Base-by-base conservation (phyloP, 1,140 invertebrate genomes). In the Glossosoma conforme region DNA sequence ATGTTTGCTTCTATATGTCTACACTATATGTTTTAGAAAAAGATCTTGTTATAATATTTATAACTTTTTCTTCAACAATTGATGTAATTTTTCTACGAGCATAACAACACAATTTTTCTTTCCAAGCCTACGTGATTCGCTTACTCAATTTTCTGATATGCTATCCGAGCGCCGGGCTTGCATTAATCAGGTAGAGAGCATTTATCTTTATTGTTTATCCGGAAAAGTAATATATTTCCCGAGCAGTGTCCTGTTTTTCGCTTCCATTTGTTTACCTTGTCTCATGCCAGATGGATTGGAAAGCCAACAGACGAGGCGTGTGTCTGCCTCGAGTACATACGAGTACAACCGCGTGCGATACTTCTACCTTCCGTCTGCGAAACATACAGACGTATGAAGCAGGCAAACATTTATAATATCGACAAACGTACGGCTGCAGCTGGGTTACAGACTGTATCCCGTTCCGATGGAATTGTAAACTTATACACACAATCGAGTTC, bases 261-360 rank as follows among this genome's bases (percentile, higher is more conserved):
- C 15, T 24, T 35, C 42, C 48, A 44, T 56, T 46, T 57, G 54
- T 57, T 52, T 56, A 48, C 54, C 50, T 47, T 57, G 54, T 57
- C 54, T 48, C 38, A 33, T 40, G 45, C 49, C 54, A 57, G 54
- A 57, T 52, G 54, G 54, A 57, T 57, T 57, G 54, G 50, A 57
- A 52, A 57, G 49, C 54, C 50, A 57, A 57, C 54, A 52, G 40
- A 38, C 14, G 25, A 43, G 48, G 47, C 44, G 24, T 30, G 22
- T 37, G 49, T 52, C 49, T 52, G 49, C 21, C 10, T 1, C 13
- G 22, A 24, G n/a, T n/a, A n/a, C n/a, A n/a, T n/a, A n/a, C n/a
- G 8, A n/a, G 25, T 30, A 30, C 25, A 30, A 9, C 25, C n/a
- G n/a, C 25, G n/a, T n/a, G 25, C n/a, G 25, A 30, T 30, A n/a